Conservation (phyloP, 2,888 invertebrate genomes). For the Torymus tubicola region DNA sequence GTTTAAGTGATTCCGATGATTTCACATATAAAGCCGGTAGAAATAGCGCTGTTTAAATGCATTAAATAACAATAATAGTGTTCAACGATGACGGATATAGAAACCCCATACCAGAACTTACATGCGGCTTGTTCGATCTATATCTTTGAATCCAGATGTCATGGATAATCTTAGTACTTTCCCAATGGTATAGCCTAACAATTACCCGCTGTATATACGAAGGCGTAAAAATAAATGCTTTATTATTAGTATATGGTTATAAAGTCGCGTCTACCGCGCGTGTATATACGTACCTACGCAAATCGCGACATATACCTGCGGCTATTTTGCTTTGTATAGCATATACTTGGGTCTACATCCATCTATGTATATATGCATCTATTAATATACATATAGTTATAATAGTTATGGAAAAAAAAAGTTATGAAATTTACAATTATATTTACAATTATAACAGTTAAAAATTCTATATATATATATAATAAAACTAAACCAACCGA, state of each 20-base stretch:
- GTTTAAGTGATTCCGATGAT: too few species aligned
- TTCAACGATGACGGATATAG: too few species aligned
- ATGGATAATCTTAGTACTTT: constrained; percentile 4
- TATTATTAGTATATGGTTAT: constrained; percentile 16
- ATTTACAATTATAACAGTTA: too few species aligned
- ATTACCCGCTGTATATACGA: neutral
- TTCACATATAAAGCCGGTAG: too few species aligned
- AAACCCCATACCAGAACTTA: too few species aligned
- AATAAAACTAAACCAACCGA: too few species aligned
- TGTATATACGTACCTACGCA: neutral
- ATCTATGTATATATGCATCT: neutral
- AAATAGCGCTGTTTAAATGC: too few species aligned
- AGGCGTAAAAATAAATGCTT: constrained; percentile 6
- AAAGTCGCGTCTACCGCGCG: constrained; percentile 1
- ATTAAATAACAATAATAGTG: too few species aligned
- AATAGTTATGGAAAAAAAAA: neutral
- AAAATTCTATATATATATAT: too few species aligned
- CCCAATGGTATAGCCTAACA: constrained; percentile 5
- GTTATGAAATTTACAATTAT: too few species aligned
- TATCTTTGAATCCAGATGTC: neutral
- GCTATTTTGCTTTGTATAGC: neutral
- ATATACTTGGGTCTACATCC: neutral
- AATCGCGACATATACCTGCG: neutral
- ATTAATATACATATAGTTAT: neutral
- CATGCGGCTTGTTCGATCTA: too few species aligned